A percentile compares a stretch with the other conserved stretches of the same genome.
Conservation (phyloP, 2,888 invertebrate genomes). For the Ephialtes manifestator region DNA sequence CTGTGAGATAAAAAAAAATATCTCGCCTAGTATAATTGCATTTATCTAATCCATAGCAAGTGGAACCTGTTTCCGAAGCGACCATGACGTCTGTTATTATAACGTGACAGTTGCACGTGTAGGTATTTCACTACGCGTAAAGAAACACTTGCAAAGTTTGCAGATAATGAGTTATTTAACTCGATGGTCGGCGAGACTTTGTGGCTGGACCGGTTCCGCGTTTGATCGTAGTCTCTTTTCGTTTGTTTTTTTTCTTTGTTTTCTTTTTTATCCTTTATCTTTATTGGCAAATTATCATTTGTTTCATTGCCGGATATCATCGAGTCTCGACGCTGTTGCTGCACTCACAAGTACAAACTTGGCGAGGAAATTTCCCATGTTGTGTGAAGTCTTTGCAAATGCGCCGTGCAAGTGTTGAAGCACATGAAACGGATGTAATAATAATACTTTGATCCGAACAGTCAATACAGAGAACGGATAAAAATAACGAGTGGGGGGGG, state of each 20-base stretch:
- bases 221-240: conserved; percentile 29
- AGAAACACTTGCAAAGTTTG: conserved; percentile 32
- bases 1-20: conserved; percentile 2
- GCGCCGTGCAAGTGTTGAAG: conserved; percentile 2
- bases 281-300: conserved; percentile 8
- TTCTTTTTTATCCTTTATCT: neutral
- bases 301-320: conserved; percentile 29
- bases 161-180: conserved; percentile 49
- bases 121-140: conserved; percentile 16
- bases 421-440: conserved; percentile 6
- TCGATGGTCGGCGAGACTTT: neutral
- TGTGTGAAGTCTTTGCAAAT: neutral
- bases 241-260: neutral
- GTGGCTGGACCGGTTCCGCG: conserved; percentile 28
- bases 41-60: conserved; percentile 58
- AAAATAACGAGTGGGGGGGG: neutral
- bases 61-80: conserved; percentile 52
- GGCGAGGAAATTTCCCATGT: conserved; percentile 1
- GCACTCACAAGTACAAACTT: neutral
- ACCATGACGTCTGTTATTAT: conserved; percentile 48
- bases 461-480: neutral
- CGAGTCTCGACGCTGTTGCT: neutral
- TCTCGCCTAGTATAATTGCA: conserved; percentile 36
- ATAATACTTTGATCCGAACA: conserved; percentile 4
- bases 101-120: neutral